Percentiles rank a stretch among this genome's conserved stretches.
These are phyloP conservation scores for Chironomus riparius DNA, from an alignment of 2,888 invertebrate genomes.

Conservation along the genomic window DNA sequence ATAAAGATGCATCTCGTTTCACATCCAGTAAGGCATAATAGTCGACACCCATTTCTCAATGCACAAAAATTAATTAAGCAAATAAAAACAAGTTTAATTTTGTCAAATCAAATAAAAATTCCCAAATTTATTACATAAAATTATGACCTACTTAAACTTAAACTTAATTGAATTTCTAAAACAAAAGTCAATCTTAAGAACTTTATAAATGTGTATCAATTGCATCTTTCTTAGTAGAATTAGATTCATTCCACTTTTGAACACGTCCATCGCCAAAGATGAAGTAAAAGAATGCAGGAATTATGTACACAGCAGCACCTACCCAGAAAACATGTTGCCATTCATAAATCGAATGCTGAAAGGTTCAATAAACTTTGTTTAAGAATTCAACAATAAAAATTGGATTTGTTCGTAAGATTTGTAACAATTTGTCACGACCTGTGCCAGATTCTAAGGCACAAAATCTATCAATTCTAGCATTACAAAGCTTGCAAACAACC, in stretches of 20 bases:
- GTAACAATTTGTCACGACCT: too few species aligned
- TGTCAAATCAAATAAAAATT: not conserved
- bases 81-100: too few species aligned
- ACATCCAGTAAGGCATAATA: conserved; percentile 69
- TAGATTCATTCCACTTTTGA: conserved; percentile 57
- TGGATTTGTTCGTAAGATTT: too few species aligned
- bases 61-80: not conserved
- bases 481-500: too few species aligned
- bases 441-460: too few species aligned
- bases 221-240: conserved; percentile 32
- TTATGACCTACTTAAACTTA: not conserved
- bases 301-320: conserved; percentile 59
- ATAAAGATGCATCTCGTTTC: conserved; percentile 52
- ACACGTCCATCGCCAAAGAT: conserved; percentile 61
- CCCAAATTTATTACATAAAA: not conserved
- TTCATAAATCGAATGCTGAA: conserved; percentile 65
- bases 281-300: conserved; percentile 59
- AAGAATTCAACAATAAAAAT: not conserved
- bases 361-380: conserved; percentile 29
- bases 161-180: not conserved
- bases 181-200: not conserved
- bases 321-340: conserved; percentile 68
- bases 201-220: conserved; percentile 4
- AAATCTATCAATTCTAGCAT: not conserved
- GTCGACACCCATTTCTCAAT: conserved; percentile 53